phyloP scores from a whole-genome alignment of 2,888 invertebrate genomes.

The Prosopocoilus inquinatus region DNA sequence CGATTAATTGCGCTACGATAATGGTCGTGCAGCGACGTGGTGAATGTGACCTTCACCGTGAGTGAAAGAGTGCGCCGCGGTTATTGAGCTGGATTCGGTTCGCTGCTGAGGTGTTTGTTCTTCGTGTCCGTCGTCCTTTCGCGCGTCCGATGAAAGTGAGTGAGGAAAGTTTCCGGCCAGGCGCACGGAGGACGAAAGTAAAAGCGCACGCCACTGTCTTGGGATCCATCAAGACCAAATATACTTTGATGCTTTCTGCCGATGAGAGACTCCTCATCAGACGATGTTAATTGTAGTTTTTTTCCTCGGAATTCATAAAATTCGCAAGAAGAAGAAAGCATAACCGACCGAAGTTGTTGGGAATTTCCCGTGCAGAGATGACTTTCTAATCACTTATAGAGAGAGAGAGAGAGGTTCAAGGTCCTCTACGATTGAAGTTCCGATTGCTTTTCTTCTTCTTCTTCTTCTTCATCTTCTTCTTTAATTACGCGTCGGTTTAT shows the following conservation, averaged over 20 bases:
- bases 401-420: too few relatives aligned
- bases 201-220: slow-evolving; percentile 2
- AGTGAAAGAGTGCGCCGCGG: slow-evolving; percentile 29
- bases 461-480: background rate
- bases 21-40: slow-evolving; percentile 14
- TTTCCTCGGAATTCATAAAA: too few relatives aligned
- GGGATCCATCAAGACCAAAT: too few relatives aligned
- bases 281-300: too few relatives aligned
- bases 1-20: slow-evolving; percentile 12
- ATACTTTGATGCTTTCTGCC: too few relatives aligned
- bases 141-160: slow-evolving; percentile 13
- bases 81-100: slow-evolving; percentile 17
- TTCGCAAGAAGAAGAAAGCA: too few relatives aligned
- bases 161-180: too few relatives aligned
- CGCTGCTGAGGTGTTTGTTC: slow-evolving; percentile 3
- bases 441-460: background rate
- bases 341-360: too few relatives aligned
- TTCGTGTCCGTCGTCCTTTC: slow-evolving; percentile 7
- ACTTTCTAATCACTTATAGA: too few relatives aligned
- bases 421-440: too few relatives aligned
- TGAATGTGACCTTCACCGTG: slow-evolving; percentile 36
- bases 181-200: background rate
- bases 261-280: too few relatives aligned
- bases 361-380: too few relatives aligned
- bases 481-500: background rate